Base-by-base conservation (phyloP, 2,113 vertebrate species). In the Alaudala cheleensis region DNA sequence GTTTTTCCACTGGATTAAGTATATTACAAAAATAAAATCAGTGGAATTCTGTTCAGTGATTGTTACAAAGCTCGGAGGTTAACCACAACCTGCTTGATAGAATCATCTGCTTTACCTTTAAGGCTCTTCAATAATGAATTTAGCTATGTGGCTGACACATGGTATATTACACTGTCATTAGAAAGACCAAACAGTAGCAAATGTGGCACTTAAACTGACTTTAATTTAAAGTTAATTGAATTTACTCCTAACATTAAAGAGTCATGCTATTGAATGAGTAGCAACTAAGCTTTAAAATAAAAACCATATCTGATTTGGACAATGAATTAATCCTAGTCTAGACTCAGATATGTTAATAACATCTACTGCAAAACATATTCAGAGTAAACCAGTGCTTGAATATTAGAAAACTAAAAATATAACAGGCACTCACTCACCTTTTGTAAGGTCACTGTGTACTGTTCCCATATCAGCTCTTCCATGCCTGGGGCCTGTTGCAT, bases 401-500 rank as follows among this genome's bases (percentile, higher is more conserved):
- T 89, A 92, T 76, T 86, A 81, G 91, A 81, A 94, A 94, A 81
- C 65, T 95, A 87, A 94, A 95, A 87, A 92, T 58, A 86, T 25
- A 95, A 77, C 67, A 87, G 66, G 83, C 84, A 92, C 97, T 97
- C 83, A 96, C 98, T 98, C 97, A 99, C 99, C 98, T 99, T 98
- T 81, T 99, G 99, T 87, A 99, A 98, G 90, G 98, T 99, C 97
- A 99, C 99, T 39, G 99, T 99, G 96, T 98, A 99, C 98, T 99
- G 99, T 96, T 99, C 99, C 99, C 99, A 99, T 90, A 99, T 98
- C 83, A 98, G 96, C 88, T 99, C 99, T 95, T 99, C 99, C 98
- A 99, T 99, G 96, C 97, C 98, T 97, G 97, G 84, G 88, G 97
- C 97, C 98, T 98, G 80, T 66, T 95, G 93, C n/a, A 95, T 82